A percentile compares a stretch with the other conserved stretches of the same genome.
These are phyloP conservation scores for Drosophila setifemur DNA, from an alignment of 1,140 invertebrate genomes.

Conservation along the genomic window DNA sequence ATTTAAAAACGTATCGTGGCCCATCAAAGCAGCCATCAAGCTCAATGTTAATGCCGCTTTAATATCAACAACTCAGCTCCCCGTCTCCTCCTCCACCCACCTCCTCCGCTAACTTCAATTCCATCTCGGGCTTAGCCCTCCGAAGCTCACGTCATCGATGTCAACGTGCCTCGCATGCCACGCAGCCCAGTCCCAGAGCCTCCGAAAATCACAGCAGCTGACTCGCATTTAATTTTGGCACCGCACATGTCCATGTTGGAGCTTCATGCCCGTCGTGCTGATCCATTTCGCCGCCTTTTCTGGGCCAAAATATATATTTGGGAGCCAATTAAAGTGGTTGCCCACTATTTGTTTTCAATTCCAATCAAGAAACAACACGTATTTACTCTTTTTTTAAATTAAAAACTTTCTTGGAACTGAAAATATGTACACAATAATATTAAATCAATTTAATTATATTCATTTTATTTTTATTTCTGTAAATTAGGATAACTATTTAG, in stretches of 20 bases:
- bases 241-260: slow-evolving; percentile 43
- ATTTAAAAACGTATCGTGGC: slow-evolving; percentile 69
- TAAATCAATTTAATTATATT: not conserved
- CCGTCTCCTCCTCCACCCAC: not conserved
- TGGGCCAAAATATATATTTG: slow-evolving; percentile 24
- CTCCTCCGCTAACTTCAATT: slow-evolving; percentile 14
- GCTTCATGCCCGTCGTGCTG: slow-evolving; percentile 4
- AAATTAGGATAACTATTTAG: no score
- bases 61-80: slow-evolving; percentile 48
- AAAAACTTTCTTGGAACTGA: no score
- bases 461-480: no score
- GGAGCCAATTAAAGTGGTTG: slow-evolving; percentile 14
- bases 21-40: slow-evolving; percentile 67
- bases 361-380: not conserved
- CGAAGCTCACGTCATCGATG: slow-evolving; percentile 55
- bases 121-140: slow-evolving; percentile 38
- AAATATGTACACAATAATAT: no score
- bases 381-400: not conserved
- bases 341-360: slow-evolving; percentile 5
- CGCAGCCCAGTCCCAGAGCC: slow-evolving; percentile 12
- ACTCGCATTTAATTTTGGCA: slow-evolving; percentile 49
- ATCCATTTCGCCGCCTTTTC: slow-evolving; percentile 43
- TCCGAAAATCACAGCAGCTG: slow-evolving; percentile 1
- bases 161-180: slow-evolving; percentile 66
- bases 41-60: slow-evolving; percentile 75